A percentile compares a stretch with the other conserved stretches of the same genome.
These are phyloP conservation scores for Lithophane leautieri DNA, from an alignment of 2,888 invertebrate species.

Conservation along the genomic window DNA sequence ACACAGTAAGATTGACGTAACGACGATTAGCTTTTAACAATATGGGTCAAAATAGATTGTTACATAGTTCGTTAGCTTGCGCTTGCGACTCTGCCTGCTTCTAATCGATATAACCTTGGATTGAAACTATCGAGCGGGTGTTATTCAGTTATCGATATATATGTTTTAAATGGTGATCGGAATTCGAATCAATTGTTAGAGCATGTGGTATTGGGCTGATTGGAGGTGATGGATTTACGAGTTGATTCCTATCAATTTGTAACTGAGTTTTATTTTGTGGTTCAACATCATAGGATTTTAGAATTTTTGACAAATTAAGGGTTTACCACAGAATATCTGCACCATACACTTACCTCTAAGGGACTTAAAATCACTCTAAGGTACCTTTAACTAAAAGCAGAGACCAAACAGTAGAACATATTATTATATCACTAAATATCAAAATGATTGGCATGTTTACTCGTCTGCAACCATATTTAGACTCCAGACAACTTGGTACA, in stretches of 20 bases:
- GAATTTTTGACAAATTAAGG: neutral
- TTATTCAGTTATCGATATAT: conserved; percentile 7
- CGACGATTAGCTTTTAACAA: conserved; percentile 14
- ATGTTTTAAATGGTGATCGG: conserved; percentile 11
- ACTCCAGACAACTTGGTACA: conserved; percentile 7
- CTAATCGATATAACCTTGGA: conserved; percentile 49
- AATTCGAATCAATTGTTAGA: neutral
- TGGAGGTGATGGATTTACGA: conserved; percentile 10
- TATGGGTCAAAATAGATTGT: conserved; percentile 54
- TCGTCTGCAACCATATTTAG: conserved; percentile 10
- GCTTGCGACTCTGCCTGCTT: conserved; percentile 40
- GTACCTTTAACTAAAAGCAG: no score
- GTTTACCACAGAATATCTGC: neutral
- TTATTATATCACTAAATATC: neutral
- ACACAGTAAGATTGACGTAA: conserved; percentile 10
- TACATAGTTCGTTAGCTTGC: conserved; percentile 37
- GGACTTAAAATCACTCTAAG: neutral
- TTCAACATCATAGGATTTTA: neutral
- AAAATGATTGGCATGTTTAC: conserved; percentile 10
- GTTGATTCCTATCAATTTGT: neutral
- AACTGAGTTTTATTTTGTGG: neutral
- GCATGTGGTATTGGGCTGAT: neutral
- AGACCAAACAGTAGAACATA: no score
- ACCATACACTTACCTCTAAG: neutral
- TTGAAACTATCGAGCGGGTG: conserved; percentile 11